Percentiles rank a stretch among this genome's conserved stretches.
phyloP scores from a whole-genome alignment of 2,888 invertebrate genomes.

The Megalurothrips usitatus region DNA sequence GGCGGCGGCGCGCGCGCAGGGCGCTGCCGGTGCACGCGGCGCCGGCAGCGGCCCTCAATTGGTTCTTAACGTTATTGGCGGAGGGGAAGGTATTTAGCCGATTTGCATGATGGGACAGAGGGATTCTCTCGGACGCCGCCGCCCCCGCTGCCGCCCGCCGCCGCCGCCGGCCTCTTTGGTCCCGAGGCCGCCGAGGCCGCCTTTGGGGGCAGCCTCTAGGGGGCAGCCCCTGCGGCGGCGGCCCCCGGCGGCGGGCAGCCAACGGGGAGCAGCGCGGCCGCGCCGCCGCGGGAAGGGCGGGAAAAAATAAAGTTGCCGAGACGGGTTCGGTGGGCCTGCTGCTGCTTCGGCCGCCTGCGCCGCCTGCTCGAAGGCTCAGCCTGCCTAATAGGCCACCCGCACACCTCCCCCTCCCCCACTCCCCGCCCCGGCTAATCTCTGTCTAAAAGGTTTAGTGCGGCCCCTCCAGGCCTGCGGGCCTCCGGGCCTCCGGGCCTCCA shows the following conservation, averaged over 20 bases:
- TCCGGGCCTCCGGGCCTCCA: neutral
- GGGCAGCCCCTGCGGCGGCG: too few relatives aligned
- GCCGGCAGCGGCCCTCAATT: neutral
- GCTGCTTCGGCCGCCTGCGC: neutral
- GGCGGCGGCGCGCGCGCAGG: neutral
- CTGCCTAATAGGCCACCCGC: neutral
- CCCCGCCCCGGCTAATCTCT: neutral
- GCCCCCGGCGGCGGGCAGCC: neutral
- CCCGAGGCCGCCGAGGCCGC: too few relatives aligned
- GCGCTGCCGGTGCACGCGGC: neutral
- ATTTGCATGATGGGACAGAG: neutral
- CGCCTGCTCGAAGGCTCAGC: neutral
- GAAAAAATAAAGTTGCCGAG: neutral
- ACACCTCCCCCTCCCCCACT: neutral
- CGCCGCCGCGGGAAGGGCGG: neutral
- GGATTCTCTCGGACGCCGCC: too few relatives aligned
- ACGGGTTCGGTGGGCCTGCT: neutral
- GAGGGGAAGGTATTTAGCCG: neutral
- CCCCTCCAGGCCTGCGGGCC: neutral
- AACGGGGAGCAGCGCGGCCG: neutral
- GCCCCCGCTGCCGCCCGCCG: too few relatives aligned
- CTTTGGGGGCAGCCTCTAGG: too few relatives aligned
- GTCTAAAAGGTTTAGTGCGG: slow-evolving; percentile 6
- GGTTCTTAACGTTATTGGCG: slow-evolving; percentile 4
- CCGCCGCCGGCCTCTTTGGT: too few relatives aligned